phyloP scores from a whole-genome alignment of 2,888 invertebrate genomes.

The Drosophila prostipennis region DNA sequence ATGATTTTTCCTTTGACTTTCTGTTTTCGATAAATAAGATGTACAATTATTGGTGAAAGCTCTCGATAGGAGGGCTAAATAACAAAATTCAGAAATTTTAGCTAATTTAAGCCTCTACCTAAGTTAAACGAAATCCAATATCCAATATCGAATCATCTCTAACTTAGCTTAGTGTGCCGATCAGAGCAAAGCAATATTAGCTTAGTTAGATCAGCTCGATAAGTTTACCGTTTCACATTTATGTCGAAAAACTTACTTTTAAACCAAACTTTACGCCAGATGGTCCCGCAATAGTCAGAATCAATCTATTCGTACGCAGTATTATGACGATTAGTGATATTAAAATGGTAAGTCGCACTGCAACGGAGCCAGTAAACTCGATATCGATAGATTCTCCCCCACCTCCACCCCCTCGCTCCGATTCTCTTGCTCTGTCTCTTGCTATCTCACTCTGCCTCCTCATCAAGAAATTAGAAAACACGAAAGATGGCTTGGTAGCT shows the following conservation, averaged over 20 bases:
- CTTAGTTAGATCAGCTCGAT: slow-evolving; percentile 56
- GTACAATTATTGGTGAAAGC: slow-evolving; percentile 3
- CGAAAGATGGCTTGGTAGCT: slow-evolving; percentile 21
- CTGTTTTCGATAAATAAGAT: not conserved
- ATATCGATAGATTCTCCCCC: slow-evolving; percentile 26
- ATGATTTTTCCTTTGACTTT: slow-evolving; percentile 2
- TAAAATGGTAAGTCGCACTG: slow-evolving; percentile 96
- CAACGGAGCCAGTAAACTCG: slow-evolving; percentile 23
- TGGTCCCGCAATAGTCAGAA: slow-evolving; percentile 98
- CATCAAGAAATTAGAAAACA: slow-evolving; percentile 38
- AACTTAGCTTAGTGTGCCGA: slow-evolving; percentile 25
- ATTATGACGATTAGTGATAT: slow-evolving; percentile 99
- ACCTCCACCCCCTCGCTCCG: slow-evolving; percentile 5
- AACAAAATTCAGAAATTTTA: slow-evolving; percentile 17
- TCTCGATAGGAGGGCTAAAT: slow-evolving; percentile 9
- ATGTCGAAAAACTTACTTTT: slow-evolving; percentile 54
- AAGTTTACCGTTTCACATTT: slow-evolving; percentile 45
- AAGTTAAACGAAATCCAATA: slow-evolving; percentile 6
- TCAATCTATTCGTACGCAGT: slow-evolving; percentile 99
- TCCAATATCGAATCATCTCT: slow-evolving; percentile 4
- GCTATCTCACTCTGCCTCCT: slow-evolving; percentile 29
- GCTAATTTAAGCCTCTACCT: slow-evolving; percentile 24
- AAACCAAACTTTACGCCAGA: slow-evolving; percentile 86
- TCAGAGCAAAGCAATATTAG: slow-evolving; percentile 38
- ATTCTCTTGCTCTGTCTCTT: slow-evolving; percentile 16